Base-by-base conservation (phyloP, 2,113 vertebrate genomes). In the Alectura lathami region DNA sequence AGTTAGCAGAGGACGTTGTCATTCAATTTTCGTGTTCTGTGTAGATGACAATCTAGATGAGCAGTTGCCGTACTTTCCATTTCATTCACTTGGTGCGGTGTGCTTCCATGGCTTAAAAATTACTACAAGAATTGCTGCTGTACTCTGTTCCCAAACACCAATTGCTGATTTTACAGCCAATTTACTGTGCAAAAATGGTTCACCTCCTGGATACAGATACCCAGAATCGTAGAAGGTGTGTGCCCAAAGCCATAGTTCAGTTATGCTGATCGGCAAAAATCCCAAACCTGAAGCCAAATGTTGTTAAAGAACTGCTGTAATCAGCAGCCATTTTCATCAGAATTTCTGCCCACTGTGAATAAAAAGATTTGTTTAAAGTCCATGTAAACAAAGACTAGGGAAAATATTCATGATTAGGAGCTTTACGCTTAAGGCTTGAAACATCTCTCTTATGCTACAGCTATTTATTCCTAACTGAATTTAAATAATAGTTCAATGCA, bases 151-250 rank as follows among this genome's bases (percentile, higher is more conserved):
- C 53, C 3, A 12, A 78, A 82, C 60, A 78, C 62, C 80, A 60
- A 15, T 54, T 75, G n/a, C 66, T 87, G 57, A 82, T 94, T 92
- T 89, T 82, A 51, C 43, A 84, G 77, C 57, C 62, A 76, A 86
- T 94, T 93, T 88, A 45, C 56, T 86, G 60, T 53, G 43, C 38
- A 93, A 72, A 95, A 93, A 51, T 43, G 56, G 42, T 78, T 94
- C n/a, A 72, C 68, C 38, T 86, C 43, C 51, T 78, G 81, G 75
- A 66, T 77, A 38, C 17, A 88, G 79, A 77, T 88, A 78, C 75
- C 76, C 51, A 51, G 69, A 82, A 48, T 17, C 0, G 1, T 60
- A n/a, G 34, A 81, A 42, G 24, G 3, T 66, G n/a, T 86, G 76
- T 67, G 24, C 60, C 77, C 50, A 82, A 95, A 84, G 83, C 17